Evolutionary conservation across 1,140 invertebrate species (phyloP).

Genomic region (Vanessa atalanta): DNA sequence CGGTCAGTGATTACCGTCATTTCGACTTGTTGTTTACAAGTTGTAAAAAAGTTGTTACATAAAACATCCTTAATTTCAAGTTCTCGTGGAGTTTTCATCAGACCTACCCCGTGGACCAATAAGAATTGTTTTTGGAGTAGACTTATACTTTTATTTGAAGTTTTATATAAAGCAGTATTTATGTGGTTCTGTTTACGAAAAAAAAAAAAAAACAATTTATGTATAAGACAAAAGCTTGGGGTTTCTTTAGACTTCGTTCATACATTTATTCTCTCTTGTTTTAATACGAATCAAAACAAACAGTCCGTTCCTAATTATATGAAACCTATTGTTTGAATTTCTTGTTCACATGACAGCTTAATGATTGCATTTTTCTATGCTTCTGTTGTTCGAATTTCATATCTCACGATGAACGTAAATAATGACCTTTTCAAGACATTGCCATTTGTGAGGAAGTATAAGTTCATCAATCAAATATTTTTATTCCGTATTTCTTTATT

Average conservation of each 20-base stretch:
- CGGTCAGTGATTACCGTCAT: constrained; percentile 20
- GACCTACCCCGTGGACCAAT: constrained; percentile 31
- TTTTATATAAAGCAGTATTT: constrained; percentile 19
- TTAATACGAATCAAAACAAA: not conserved
- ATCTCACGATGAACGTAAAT: not conserved
- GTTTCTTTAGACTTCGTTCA: not conserved
- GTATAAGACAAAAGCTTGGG: not conserved
- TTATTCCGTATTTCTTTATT: not conserved
- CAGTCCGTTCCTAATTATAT: not conserved
- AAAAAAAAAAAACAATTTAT: constrained; percentile 3
- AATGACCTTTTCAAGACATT: not conserved
- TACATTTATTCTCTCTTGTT: not conserved
- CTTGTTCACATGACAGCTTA: constrained; percentile 1
- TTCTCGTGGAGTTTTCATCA: constrained; percentile 26
- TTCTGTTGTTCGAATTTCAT: constrained; percentile 1
- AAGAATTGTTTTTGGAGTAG: constrained; percentile 38
- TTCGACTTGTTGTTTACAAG: constrained; percentile 38
- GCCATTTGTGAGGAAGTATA: not conserved
- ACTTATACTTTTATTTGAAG: constrained; percentile 24
- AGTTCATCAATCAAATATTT: not conserved
- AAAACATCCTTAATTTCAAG: constrained; percentile 36
- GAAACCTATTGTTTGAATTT: constrained; percentile 2
- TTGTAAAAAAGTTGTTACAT: constrained; percentile 36
- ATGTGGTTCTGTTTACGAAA: constrained; percentile 12
- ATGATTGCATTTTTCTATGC: constrained; percentile 2